Evolutionary conservation across 1,140 invertebrate genomes (phyloP), one percentile per base, ranked within the genome.

Genomic region (Drosophila tropicalis): DNA sequence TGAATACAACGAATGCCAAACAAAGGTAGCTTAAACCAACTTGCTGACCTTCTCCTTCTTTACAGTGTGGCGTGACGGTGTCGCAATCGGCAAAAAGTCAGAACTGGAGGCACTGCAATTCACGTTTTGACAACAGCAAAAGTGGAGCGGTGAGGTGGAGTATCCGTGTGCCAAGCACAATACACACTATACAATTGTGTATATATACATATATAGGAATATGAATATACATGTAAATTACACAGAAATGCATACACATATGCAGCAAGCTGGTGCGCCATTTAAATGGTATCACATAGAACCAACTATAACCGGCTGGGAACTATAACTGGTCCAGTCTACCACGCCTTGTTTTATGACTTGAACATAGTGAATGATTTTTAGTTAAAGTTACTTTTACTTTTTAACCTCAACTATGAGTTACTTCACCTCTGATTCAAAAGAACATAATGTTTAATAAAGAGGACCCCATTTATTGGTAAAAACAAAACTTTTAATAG

Each of bases 1-100:
- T 51, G 57, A 75, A 61, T 67, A 56, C 57, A 67, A 47, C 44
- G 44, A 51, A 51, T 25, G 29, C 19, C 19, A 25, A 63, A 55
- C 55, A 76, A 76, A 61, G 41, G 54, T 47, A 57, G 15, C 32
- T 39, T 19, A 32, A 65, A 68, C 36, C 65, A 54, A 87, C 75
- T 76, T 44, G 82, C 54, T 86, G 83, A 86, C 82, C 82, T 75
- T 75, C 71, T 62, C 72, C 41, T 85, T 86, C 82, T 79, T 79
- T 60, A 75, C 40, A 60, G 51, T 22, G 47, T 70, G 82, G 57
- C 62, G 72, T 70, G 72, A 70, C 80, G 67, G 78, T 81, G 80
- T 81, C 70, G 80, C 82, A 84, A 84, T 66, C 61, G 17, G 9
- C 69, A 68, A 62, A 40, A 47, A 62, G 54, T 62, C 34, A 36